Evolutionary conservation across 2,113 vertebrate genomes (phyloP), one percentile per base, ranked within the genome.

Genomic region (Rhodinocichla rosea): DNA sequence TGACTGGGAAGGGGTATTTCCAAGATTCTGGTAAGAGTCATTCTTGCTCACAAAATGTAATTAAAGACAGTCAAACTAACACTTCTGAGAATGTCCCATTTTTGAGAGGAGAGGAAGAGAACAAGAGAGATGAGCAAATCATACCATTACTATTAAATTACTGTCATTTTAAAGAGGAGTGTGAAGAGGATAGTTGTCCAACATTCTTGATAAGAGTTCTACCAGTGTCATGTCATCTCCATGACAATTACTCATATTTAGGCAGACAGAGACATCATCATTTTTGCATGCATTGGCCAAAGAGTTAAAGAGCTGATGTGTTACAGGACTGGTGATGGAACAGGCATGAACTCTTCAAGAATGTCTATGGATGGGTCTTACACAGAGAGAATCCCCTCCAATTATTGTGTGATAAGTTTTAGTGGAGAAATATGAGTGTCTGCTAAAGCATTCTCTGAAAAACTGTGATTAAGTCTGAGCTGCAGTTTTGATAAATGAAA

Each of bases 1-100:
- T 88, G 75, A 57, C 67, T 85, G 68, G 71, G 39, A 95, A 91
- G 24, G 84, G 71, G 79, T 86, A 91, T 90, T 97, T 96, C 82
- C 50, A 55, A 80, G 52, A 47, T 57, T 60, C 79, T 86, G 52
- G 22, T 65, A 57, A 70, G 67, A 87, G 63, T 70, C 47, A 74
- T 56, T 92, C 64, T 80, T 80, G 59, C 75, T 83, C 74, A n/a
- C 4, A 86, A 92, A 83, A 91, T 67, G 33, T 37, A 30, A 92
- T 74, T 83, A 62, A 56, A 67, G 67, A 73, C 18, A 79, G 67
- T 33, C 75, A 90, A 82, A 77, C 10, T 13, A 83, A 50, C 9
- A 21, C 27, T 70, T 86, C n/a, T 24, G 63, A 83, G 59, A 42
- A 59, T 27, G n/a, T 15, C 50, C 11, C 2, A 6, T 52, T 79